Evolutionary conservation across 1,140 invertebrate species (phyloP), one percentile per base, ranked within the genome.

Genomic region (Bombus pyrosoma): DNA sequence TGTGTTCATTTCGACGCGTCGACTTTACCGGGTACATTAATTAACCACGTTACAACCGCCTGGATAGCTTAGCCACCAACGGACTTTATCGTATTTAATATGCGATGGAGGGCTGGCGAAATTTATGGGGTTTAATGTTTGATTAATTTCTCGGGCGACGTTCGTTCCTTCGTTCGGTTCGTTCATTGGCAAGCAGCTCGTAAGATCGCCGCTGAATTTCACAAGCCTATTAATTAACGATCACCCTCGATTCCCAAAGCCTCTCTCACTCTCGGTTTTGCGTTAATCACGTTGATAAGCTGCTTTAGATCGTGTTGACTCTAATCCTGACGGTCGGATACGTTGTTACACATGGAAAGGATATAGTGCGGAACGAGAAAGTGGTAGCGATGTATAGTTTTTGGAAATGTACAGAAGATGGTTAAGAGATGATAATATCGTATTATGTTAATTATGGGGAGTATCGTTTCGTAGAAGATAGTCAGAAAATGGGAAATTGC

Each of bases 41-140:
- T 83, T 83, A 76, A 53, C 34, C 43, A 22, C 15, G 72, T 83
- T 83, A 66, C 72, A 62, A 43, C 47, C 18, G 4, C 8, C 6
- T 62, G 43, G n/a, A 10, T 10, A 34, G 77, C 62, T 25, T 47
- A 39, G n/a, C 22, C 41, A 8, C n/a, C n/a, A 22, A 9, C 47
- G 73, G 25, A 76, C 72, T 64, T 76, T 53, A 53, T 32, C 37
- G 25, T 6, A 73, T 68, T 76, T 68, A 66, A 76, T 83, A 62
- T 28, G 64, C n/a, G 41, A 53, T 47, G 28, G 53, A 83, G 25
- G 59, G 6, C 39, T 28, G n/a, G 34, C 28, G 28, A 37, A 69
- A 80, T 69, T 80, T 69, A 80, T 37, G 41, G 43, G 64, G 43
- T 53, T 69, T 53, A 39, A 80, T 80, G 64, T 69, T 69, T 80